Base-by-base conservation (phyloP, 2,797 vertebrate genomes). In the Moxostoma hubbsi region DNA sequence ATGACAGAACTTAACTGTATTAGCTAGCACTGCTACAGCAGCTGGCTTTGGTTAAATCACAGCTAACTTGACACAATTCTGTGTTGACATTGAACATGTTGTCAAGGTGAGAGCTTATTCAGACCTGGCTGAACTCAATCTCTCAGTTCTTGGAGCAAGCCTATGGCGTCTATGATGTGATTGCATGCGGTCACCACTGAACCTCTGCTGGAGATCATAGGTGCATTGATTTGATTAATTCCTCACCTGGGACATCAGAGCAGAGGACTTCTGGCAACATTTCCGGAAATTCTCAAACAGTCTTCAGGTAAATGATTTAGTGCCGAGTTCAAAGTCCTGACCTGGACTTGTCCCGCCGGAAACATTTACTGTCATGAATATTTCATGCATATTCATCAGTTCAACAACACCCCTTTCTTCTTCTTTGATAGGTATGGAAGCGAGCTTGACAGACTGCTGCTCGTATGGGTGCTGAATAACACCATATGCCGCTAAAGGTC, bases 301-400 rank as follows among this genome's bases (percentile, higher is more conserved):
- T 70, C 80, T 81, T 85, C 79, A 75, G 81, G 76, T 82, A 83
- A 87, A 87, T 87, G 83, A 82, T 83, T 80, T 81, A 85, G 81
- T 74, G 67, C 15, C 12, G 62, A 73, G 78, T 82, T 89, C 88
- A 89, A 88, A 90, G 87, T 87, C 70, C 4, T 84, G 89, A 92
- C 89, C 89, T 86, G 47, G 79, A 82, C 84, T 85, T 78, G 75
- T 90, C 91, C 87, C 89, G 63, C 81, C 47, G 86, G 89, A 91
- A 86, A 85, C 84, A 87, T 88, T 89, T 85, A 88, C 88, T 86
- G 86, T 85, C 84, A 90, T 85, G 85, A 90, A 90, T 89, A 88
- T 75, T 57, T 70, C 73, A 92, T 94, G 90, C 92, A 94, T 94
- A 93, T 93, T 90, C 36, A 36, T 36, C 5, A 55, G 77, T 92